Evolutionary conservation across 2,797 vertebrate genomes (phyloP).

Genomic region (Pempheris klunzingeri): DNA sequence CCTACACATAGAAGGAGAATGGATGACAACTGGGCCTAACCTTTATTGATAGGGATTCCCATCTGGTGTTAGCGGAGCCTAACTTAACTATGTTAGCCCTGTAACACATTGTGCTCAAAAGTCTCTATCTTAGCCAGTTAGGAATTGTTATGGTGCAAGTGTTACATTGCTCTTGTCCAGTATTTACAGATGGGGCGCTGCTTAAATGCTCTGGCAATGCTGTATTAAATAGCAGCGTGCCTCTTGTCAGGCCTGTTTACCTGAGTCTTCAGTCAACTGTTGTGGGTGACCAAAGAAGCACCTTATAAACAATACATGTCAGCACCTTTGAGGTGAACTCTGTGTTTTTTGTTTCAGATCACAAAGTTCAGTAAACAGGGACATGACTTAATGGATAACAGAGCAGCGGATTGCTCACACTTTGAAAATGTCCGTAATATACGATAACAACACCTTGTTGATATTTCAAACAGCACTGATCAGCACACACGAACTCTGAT

Average conservation of each 20-base stretch:
- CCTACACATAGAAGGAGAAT: neutral
- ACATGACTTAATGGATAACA: neutral
- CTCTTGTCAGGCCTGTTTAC: constrained; percentile 31
- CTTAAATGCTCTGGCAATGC: neutral
- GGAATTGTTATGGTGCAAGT: neutral
- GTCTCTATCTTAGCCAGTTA: neutral
- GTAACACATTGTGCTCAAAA: neutral
- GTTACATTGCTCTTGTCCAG: neutral
- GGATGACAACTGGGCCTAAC: neutral
- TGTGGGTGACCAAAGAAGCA: constrained; percentile 8
- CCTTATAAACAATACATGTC: neutral
- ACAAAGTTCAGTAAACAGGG: constrained; percentile 5
- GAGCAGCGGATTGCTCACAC: neutral
- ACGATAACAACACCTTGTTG: constrained; percentile 4
- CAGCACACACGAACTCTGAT: constrained; percentile 17
- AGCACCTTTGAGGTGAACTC: neutral
- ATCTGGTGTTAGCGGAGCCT: neutral
- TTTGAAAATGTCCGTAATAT: neutral
- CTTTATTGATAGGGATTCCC: constrained; percentile 2
- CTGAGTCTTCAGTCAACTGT: constrained; percentile 3
- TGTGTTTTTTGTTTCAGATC: neutral
- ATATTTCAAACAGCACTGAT: constrained; percentile 16
- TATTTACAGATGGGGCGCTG: neutral
- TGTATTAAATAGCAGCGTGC: constrained; percentile 24
- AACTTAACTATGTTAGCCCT: neutral